phyloP scores from a whole-genome alignment of 2,888 invertebrate species.

The Polietes domitor region DNA sequence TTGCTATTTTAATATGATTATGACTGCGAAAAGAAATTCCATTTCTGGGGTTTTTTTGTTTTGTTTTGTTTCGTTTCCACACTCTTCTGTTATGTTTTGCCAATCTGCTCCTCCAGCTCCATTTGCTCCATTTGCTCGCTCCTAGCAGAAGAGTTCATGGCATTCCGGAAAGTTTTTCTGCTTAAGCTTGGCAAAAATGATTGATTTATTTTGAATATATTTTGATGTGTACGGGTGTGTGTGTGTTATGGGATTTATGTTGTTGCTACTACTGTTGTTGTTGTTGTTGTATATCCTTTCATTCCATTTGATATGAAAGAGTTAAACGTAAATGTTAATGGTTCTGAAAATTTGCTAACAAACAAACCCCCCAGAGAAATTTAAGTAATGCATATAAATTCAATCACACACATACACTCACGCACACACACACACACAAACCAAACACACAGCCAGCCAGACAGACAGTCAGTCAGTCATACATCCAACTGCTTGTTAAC shows the following conservation, averaged over 20 bases:
- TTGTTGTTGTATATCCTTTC: conserved; percentile 9
- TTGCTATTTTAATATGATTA: conserved; percentile 25
- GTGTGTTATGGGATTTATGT: background rate
- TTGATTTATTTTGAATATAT: conserved; percentile 61
- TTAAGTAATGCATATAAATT: conserved; percentile 63
- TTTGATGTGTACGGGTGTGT: background rate
- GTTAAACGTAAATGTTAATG: conserved; percentile 65
- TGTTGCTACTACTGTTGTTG: background rate
- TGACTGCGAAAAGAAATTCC: conserved; percentile 1
- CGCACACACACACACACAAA: background rate
- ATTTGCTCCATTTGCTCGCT: background rate
- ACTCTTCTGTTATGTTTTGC: background rate
- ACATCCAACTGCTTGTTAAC: background rate
- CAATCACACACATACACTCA: background rate
- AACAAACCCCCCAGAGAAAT: conserved; percentile 59
- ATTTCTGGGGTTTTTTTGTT: background rate
- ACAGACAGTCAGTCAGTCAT: background rate
- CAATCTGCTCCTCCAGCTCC: background rate
- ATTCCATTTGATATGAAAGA: conserved; percentile 45
- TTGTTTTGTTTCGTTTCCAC: background rate
- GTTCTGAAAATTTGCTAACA: conserved; percentile 65
- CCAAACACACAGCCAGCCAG: background rate
- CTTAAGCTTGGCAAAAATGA: conserved; percentile 55
- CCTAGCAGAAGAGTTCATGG: no score
- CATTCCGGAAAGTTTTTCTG: background rate